Conservation (phyloP, 2,888 invertebrate species). For the Congeria kusceri region DNA sequence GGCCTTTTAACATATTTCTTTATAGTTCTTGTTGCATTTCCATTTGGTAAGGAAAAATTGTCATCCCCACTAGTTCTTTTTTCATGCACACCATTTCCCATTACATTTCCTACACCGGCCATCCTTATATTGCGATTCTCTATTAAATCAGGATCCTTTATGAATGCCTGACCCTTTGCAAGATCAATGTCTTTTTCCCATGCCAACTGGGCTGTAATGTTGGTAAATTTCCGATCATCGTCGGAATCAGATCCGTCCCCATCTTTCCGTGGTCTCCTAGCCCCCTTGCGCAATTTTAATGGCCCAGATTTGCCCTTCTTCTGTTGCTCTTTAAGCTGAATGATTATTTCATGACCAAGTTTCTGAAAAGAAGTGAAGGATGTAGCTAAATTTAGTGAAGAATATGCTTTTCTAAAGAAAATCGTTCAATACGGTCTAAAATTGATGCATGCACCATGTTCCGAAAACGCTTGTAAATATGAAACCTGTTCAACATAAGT, state of each 20-base stretch:
- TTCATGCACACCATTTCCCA: slow-evolving; percentile 12
- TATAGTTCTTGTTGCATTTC: slow-evolving; percentile 56
- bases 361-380: slow-evolving; percentile 67
- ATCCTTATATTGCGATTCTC: slow-evolving; percentile 26
- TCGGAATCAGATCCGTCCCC: slow-evolving; percentile 47
- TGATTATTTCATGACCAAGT: slow-evolving; percentile 80
- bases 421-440: too few relatives aligned
- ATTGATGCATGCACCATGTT: too few relatives aligned
- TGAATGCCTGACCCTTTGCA: slow-evolving; percentile 74
- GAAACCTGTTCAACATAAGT: too few relatives aligned
- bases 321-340: slow-evolving; percentile 75
- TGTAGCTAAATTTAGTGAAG: too few relatives aligned
- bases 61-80: slow-evolving; percentile 14
- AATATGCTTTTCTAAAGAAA: too few relatives aligned
- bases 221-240: slow-evolving; percentile 68
- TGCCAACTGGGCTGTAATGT: slow-evolving; percentile 88
- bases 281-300: slow-evolving; percentile 59
- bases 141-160: slow-evolving; percentile 53
- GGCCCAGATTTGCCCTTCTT: slow-evolving; percentile 68
- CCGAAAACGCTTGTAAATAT: too few relatives aligned
- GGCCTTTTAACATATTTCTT: slow-evolving; percentile 71
- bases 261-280: slow-evolving; percentile 49
- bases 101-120: slow-evolving; percentile 28
- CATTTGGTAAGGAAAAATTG: slow-evolving; percentile 62
- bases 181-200: slow-evolving; percentile 91